Evolutionary conservation across 2,113 vertebrate species (phyloP), one percentile per base, ranked within the genome.

Genomic region (Oophaga pumilio): DNA sequence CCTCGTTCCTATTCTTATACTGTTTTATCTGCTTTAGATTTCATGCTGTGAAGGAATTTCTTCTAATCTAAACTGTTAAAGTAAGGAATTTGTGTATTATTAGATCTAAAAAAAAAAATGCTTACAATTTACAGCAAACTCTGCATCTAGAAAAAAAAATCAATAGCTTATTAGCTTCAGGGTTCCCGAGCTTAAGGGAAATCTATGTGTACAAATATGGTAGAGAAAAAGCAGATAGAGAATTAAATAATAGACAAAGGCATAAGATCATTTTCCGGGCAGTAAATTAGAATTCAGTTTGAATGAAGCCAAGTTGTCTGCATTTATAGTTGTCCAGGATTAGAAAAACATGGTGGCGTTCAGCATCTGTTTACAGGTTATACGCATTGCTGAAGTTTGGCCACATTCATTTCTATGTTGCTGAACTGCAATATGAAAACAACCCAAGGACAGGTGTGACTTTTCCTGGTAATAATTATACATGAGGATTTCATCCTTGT

Each of bases 121-220:
- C 74, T 86, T 59, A 69, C 74, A 56, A 87, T 73, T 81, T 81
- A 60, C 85, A 87, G 64, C 64, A 81, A 81, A 87, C 57, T 43
- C 64, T 71, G 20, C 53, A 69, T 81, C 28, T 22, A 9, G 17
- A 50, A 13, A 66, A 85, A 76, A 71, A 87, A 81, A 87, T 87
- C 85, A 59, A 87, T 87, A 87, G 18, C 52, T 80, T 87, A 81
- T 87, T 87, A 87, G 85, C 85, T 87, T 69, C 52, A 50, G 60
- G 77, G 85, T 80, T 80, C 50, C 76, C 33, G 11, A 87, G 76
- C 85, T 78, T 53, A 68, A 76, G 33, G 56, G 85, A 86, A 79
- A 86, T 87, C 76, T 87, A 80, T 59, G 85, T 59, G 76, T 76
- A 80, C 85, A 80, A 87, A 87, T 18, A 81, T 80, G 49, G 14